Evolutionary conservation across 2,113 vertebrate species (phyloP), one percentile per base, ranked within the genome.

Genomic region (Channa maculata): DNA sequence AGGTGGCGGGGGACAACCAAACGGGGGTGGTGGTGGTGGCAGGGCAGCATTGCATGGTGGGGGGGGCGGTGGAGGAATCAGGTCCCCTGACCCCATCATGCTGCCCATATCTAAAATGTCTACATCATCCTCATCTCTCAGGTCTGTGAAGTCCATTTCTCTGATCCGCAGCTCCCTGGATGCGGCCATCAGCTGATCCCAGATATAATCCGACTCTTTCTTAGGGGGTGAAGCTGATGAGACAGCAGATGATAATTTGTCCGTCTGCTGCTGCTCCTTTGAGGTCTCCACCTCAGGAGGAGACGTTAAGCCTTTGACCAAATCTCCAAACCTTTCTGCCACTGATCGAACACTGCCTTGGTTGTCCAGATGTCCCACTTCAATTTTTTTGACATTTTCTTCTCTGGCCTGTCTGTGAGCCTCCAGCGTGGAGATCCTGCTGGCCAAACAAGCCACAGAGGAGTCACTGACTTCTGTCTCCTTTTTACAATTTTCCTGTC

Each of bases 111-210:
- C 96, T 89, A 98, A 92, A 82, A 99, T 94, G 59, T 98, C 96
- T 15, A 96, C 24, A 79, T 99, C 98, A 11, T 99, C 97, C 71
- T 97, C 97, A 8, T 99, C 98, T 76, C 89, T 94, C 70, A 99
- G 93, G 91, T 99, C 98, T 0, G 98, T 99, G 91, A 99, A 99
- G 92, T 99, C 97, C 95, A 99, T 97, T 68, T 99, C 98, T 93
- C 97, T 98, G 86, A 99, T 99, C 72, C 95, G 95, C 75, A 99
- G 95, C 93, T 98, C 96, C 72, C 96, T 93, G 14, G 97, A 97
- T 34, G 93, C 88, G 61, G 97, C 96, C 96, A 99, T 96, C 77
- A 99, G 95, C 93, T 99, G 97, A 91, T 99, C 98, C 98, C 98
- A 99, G 90, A 99, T 99, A 55, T 97, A 95, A 81, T 99, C 98